These are phyloP conservation scores for Mixornis gularis DNA, from an alignment of 2,113 vertebrate genomes.

Conservation along the genomic window DNA sequence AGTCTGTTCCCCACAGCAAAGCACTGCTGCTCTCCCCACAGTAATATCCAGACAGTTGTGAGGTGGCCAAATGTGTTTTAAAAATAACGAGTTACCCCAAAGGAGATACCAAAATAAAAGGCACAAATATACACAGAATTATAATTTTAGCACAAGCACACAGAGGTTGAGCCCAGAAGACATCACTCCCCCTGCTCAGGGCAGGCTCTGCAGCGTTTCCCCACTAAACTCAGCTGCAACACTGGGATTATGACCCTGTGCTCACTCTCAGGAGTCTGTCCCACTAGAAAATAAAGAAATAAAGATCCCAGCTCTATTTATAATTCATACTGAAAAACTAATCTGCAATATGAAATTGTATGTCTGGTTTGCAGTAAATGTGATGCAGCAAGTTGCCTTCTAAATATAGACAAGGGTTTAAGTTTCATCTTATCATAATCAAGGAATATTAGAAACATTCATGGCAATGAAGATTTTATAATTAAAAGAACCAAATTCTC, in stretches of 20 bases:
- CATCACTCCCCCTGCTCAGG: background rate
- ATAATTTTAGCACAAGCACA: background rate
- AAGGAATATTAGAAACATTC: conserved; percentile 42
- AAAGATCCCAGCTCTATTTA: conserved; percentile 25
- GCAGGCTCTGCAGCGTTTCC: background rate
- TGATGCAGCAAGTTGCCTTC: conserved; percentile 51
- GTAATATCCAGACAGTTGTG: background rate
- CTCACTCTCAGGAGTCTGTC: background rate
- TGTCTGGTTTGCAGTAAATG: conserved; percentile 62
- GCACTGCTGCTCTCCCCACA: background rate
- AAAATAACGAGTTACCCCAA: background rate
- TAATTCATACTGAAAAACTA: conserved; percentile 47
- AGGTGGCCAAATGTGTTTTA: background rate
- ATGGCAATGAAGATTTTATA: conserved; percentile 26
- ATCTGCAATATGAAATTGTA: conserved; percentile 54
- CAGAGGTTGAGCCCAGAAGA: background rate
- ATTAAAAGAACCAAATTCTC: conserved; percentile 43
- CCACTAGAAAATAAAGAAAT: background rate
- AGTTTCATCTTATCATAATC: conserved; percentile 25
- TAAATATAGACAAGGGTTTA: conserved; percentile 58
- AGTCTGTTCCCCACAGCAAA: background rate
- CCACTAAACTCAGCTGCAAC: background rate
- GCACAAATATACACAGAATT: background rate
- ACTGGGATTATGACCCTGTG: accelerated
- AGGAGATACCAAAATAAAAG: background rate